A percentile compares a stretch with the other conserved stretches of the same genome.
Evolutionary conservation across 2,888 invertebrate species (phyloP).

Genomic region (Campoletis raptor): DNA sequence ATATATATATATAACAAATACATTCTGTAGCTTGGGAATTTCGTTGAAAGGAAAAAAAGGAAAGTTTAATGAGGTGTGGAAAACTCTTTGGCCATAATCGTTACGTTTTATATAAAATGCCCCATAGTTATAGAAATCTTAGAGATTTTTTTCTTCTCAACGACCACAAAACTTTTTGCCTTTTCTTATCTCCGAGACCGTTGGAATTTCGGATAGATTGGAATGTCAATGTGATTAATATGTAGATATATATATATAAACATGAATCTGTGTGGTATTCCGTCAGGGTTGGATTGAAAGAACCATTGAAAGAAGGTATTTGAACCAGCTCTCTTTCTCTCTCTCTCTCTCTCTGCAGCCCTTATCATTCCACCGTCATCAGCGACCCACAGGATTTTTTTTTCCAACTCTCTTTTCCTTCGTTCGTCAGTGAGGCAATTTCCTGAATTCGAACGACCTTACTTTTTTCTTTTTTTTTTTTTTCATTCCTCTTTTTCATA

Average conservation of each 20-base stretch:
- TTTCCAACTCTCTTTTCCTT: neutral
- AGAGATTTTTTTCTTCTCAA: conserved; percentile 3
- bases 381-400: conserved; percentile 12
- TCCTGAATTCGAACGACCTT: conserved; percentile 43
- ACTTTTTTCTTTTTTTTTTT: conserved; percentile 2
- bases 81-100: neutral
- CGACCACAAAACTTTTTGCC: conserved; percentile 29
- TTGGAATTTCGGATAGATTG: conserved; percentile 64
- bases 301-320: conserved; percentile 53
- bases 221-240: conserved; percentile 34
- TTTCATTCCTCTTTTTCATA: neutral
- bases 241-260: conserved; percentile 24
- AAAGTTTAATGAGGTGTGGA: neutral
- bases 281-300: conserved; percentile 52
- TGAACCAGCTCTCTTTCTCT: conserved; percentile 48
- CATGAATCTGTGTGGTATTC: conserved; percentile 28
- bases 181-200: conserved; percentile 38
- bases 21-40: neutral
- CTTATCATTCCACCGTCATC: conserved; percentile 33
- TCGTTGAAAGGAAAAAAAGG: neutral
- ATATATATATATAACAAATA: neutral
- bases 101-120: conserved; percentile 25
- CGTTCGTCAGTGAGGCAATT: conserved; percentile 33
- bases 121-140: conserved; percentile 16
- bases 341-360: conserved; percentile 19